A percentile compares a stretch with the other conserved stretches of the same genome.
Conservation (phyloP, 2,888 invertebrate species). For the Dicyrtoma fusca region DNA sequence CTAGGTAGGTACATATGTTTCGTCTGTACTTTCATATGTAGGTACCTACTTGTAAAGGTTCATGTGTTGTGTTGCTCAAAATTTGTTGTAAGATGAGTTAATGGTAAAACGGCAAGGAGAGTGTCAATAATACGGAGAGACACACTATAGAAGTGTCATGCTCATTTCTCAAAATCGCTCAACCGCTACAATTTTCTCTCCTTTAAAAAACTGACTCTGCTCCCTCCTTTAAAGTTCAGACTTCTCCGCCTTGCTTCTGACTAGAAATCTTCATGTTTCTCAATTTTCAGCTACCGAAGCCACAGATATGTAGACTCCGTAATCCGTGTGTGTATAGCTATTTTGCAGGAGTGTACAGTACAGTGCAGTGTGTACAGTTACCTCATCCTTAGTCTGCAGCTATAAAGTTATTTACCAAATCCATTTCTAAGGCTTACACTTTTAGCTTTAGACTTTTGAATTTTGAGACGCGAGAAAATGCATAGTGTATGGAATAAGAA, state of each 20-base stretch:
- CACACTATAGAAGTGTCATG: slow-evolving; percentile 29
- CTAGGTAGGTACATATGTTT: no score
- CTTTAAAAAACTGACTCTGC: slow-evolving; percentile 9
- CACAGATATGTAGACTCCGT: no score
- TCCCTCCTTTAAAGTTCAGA: not conserved
- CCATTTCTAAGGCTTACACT: not conserved
- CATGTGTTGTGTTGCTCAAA: not conserved
- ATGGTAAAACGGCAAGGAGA: slow-evolving; percentile 5
- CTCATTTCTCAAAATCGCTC: slow-evolving; percentile 48
- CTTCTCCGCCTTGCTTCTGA: no score
- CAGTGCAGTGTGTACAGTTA: no score
- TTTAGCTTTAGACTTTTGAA: not conserved
- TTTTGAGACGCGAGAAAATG: no score
- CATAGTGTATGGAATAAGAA: not conserved
- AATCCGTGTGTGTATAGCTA: not conserved
- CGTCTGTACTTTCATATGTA: no score
- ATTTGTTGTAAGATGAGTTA: not conserved
- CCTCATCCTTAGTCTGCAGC: no score
- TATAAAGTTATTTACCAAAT: not conserved
- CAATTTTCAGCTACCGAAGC: no score
- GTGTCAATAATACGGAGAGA: slow-evolving; percentile 26
- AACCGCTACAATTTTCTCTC: slow-evolving; percentile 20
- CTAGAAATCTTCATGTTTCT: no score
- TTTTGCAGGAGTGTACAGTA: no score
- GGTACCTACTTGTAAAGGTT: no score